Evolutionary conservation across 2,797 vertebrate species (phyloP).

Genomic region (Lacerta bilineata): DNA sequence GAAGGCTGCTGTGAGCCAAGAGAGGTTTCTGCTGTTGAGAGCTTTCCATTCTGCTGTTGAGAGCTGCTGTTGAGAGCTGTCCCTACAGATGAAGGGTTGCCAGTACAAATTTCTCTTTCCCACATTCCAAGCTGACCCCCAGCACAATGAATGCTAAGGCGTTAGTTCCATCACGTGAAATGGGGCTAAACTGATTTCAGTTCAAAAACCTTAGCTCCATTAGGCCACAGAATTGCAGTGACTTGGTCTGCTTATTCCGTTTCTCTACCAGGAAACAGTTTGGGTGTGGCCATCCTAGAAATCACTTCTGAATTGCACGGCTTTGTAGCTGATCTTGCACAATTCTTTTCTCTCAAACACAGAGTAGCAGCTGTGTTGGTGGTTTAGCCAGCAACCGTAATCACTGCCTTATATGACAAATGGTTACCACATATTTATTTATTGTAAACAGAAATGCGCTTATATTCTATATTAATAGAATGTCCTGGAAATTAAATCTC

Average conservation of each 20-base stretch:
- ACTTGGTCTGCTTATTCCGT: background rate
- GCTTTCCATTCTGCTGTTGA: background rate
- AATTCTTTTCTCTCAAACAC: background rate
- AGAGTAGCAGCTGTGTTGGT: background rate
- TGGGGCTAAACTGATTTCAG: background rate
- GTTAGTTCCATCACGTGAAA: background rate
- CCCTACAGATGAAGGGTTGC: background rate
- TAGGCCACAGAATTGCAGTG: background rate
- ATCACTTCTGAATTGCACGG: background rate
- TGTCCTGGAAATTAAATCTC: background rate
- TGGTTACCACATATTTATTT: background rate
- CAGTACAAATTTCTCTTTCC: background rate
- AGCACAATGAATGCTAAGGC: background rate
- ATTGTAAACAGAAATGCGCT: background rate
- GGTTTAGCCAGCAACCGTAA: background rate
- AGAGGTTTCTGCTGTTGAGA: background rate
- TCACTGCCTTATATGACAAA: background rate
- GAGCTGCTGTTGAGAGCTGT: background rate
- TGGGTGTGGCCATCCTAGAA: background rate
- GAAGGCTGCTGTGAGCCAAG: background rate
- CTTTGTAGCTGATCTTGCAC: background rate
- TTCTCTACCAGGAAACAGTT: background rate
- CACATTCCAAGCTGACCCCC: background rate
- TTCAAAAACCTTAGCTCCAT: background rate
- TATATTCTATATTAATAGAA: background rate